phyloP scores from a whole-genome alignment of 2,113 vertebrate genomes.

The Prietella phreatophila region DNA sequence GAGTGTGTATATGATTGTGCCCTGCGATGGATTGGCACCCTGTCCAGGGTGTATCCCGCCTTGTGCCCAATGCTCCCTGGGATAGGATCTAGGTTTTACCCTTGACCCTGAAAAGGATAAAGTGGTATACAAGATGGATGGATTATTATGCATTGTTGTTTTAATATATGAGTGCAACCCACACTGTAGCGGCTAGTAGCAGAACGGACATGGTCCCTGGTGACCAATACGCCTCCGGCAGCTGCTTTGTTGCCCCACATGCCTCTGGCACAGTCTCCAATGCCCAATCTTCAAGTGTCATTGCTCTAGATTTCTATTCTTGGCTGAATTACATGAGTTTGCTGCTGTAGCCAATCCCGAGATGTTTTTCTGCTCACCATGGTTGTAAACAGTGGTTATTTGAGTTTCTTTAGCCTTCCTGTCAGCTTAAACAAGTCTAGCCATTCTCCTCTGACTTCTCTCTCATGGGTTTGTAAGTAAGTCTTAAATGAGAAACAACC shows the following conservation, averaged over 20 bases:
- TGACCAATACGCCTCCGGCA: background rate
- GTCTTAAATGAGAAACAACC: background rate
- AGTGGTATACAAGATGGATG: too few relatives aligned
- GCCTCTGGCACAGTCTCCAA: background rate
- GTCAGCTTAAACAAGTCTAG: background rate
- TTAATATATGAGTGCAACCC: background rate
- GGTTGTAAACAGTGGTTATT: background rate
- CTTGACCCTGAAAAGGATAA: too few relatives aligned
- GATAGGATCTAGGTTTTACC: too few relatives aligned
- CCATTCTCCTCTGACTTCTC: background rate
- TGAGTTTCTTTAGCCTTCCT: background rate
- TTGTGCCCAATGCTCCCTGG: too few relatives aligned
- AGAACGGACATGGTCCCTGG: background rate
- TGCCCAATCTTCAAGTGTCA: background rate
- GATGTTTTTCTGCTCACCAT: background rate
- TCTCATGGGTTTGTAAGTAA: background rate
- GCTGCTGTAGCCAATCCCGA: background rate
- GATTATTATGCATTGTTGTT: background rate
- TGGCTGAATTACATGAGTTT: background rate
- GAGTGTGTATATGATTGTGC: too few relatives aligned
- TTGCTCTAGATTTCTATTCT: background rate
- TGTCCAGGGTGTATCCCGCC: too few relatives aligned
- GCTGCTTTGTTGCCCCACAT: background rate
- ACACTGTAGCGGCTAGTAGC: background rate
- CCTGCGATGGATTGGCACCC: too few relatives aligned